These are phyloP conservation scores for Drosophila rubida DNA, from an alignment of 2,888 invertebrate species.

Conservation along the genomic window DNA sequence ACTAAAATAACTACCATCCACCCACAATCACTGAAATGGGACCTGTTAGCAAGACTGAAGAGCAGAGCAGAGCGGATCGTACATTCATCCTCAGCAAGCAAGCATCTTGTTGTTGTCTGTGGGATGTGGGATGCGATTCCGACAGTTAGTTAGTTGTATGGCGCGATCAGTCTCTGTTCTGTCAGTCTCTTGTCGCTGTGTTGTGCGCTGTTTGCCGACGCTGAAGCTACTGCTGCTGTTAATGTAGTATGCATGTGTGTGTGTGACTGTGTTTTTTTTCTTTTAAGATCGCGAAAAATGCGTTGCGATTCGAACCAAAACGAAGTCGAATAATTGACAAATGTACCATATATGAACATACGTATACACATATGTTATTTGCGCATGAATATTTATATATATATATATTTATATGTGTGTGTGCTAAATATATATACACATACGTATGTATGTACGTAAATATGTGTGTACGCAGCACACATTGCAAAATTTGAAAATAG, in stretches of 20 bases:
- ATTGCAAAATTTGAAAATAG: constrained; percentile 39
- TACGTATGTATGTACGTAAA: background rate
- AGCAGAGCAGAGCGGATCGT: constrained; percentile 10
- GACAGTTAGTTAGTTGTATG: constrained; percentile 49
- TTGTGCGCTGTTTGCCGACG: constrained; percentile 21
- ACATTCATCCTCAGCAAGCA: constrained; percentile 48
- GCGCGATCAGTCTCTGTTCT: constrained; percentile 56
- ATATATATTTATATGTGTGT: constrained; percentile 5
- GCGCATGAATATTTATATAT: background rate
- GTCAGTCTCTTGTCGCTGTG: constrained; percentile 43
- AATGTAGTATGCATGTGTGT: constrained; percentile 8
- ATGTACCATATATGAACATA: constrained; percentile 31
- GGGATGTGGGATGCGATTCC: constrained; percentile 43
- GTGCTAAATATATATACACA: constrained; percentile 2
- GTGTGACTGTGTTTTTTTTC: constrained; percentile 7
- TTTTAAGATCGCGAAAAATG: constrained; percentile 22
- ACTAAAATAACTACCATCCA: constrained; percentile 19
- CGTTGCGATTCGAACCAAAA: constrained; percentile 31
- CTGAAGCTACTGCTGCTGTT: constrained; percentile 6
- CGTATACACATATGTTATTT: constrained; percentile 4
- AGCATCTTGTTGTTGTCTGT: constrained; percentile 37
- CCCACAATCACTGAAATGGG: constrained; percentile 37
- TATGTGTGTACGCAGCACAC: constrained; percentile 2
- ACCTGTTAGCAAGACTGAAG: constrained; percentile 27
- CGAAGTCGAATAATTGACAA: constrained; percentile 46